Evolutionary conservation across 2,888 invertebrate species (phyloP), one percentile per base, ranked within the genome.

Genomic region (Himalopsyche japonica): DNA sequence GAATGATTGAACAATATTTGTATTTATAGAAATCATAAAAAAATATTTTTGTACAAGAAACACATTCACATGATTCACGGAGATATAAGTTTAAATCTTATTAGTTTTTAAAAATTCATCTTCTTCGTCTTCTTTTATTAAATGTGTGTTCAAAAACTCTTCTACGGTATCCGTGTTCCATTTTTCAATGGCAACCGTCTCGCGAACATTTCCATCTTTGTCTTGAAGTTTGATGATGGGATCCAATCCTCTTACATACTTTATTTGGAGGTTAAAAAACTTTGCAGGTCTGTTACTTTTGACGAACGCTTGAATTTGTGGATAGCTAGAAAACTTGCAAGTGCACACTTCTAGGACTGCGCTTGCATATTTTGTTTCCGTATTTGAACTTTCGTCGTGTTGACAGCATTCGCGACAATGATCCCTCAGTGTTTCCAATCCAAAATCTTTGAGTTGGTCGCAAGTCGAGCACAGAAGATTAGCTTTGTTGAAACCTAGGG

Each of bases 101-200:
- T 95, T 95, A 24, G 94, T 94, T 90, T 92, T 93, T 89, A 93
- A 92, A 91, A 93, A 94, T 89, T 93, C 92, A 86, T 92, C 92
- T 87, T 93, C 93, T 32, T 90, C 89, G 81, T 94, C 93, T 70
- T 93, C 92, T 86, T 92, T 93, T 43, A 93, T 93, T 87, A 99
- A 93, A 93, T 98, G 96, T 48, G 98, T 97, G 88, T 95, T 96
- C 87, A 99, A 94, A 91, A 99, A 99, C 90, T 99, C 98, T 89
- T 98, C 97, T 3, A 99, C 97, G 0, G 98, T 97, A 90, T 99
- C 99, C 0, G 99, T 99, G 90, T 99, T 97, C 99, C 99, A 99
- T 89, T 98, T 98, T 88, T 98, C 98, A 89, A 99, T 98, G 81
- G 98, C 98, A 37, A 99, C 94, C 30, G 96, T 95, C 89, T 98